Evolutionary conservation across 2,797 vertebrate species (phyloP), one percentile per base, ranked within the genome.

Genomic region (Oophaga sylvatica): DNA sequence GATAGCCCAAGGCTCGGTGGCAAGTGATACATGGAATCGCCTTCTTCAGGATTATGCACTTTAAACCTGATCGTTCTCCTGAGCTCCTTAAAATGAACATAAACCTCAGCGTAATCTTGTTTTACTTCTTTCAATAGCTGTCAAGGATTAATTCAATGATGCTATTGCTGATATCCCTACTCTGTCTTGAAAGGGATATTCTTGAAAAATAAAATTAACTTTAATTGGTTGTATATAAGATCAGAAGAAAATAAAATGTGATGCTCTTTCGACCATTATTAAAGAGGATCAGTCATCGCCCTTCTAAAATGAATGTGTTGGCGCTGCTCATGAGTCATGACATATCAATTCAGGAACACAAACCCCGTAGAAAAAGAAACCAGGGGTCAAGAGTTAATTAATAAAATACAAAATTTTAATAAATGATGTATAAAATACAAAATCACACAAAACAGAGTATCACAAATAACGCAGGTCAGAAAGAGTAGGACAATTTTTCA

Each of bases 31-130:
- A 63, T 11, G 60, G 57, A 77, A 62, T 84, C 71, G 70, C 57
- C 71, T 84, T 76, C 57, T 84, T 77, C 71, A 63, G 83, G 83
- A 84, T 77, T 77, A 77, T 84, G 35, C 70, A 77, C 41, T 62
- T 84, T 48, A 84, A 84, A 84, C 56, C 83, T 65, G 16, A 75
- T 76, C 20, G 16, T 73, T 83, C 81, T 83, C 81, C 67, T 83
- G 81, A 84, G 83, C 83, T 84, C n/a, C 59, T 84, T 84, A 84
- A 63, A 77, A 77, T 65, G 45, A 84, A 53, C 83, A 48, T 76
- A 71, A 76, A 48, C 35, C 83, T 57, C 83, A 15, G 35, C 29
- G 31, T 84, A 75, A 84, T 77, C 83, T 84, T 84, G 35, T 48
- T 84, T 45, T 84, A n/a, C 65, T 75, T 76, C 35, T 84, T 84